Evolutionary conservation across 2,797 vertebrate species (phyloP), one percentile per base, ranked within the genome.

Genomic region (Tragopan temminckii): DNA sequence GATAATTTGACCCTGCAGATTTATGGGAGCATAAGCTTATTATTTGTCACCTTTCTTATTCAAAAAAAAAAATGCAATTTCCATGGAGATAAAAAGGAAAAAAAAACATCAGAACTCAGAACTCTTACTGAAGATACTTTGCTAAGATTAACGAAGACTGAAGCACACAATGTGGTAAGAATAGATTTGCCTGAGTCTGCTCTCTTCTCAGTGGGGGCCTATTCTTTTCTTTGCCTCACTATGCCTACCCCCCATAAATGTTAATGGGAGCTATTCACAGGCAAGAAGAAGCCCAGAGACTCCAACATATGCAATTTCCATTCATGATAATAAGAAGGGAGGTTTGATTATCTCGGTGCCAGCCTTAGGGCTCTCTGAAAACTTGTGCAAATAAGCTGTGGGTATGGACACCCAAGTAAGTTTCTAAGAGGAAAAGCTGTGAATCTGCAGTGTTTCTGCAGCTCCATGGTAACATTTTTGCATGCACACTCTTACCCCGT

Each of bases 91-190:
- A 87, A 91, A 92, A 85, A 78, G 29, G 27, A 9, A 17, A 52
- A 52, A 16, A 75, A 80, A 90, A 81, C 46, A 48, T 24, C 46
- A 52, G 25, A 23, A 1, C 0, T 89, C 71, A 86, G 62, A 89
- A 78, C 62, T 82, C 89, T 92, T 90, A 82, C 61, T 72, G 68
- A 94, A 66, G 94, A 87, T 86, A 95, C 90, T 95, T 97, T 96
- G 85, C 94, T 91, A 94, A 97, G 94, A 95, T 97, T 96, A 96
- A 86, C 93, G 90, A 96, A 96, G 94, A 97, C 67, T 80, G 93
- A 97, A 96, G 86, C 89, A 92, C 85, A 96, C 86, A 96, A 88
- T 97, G 95, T 90, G 88, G 90, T 91, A 93, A 86, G 93, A 96
- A 97, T 87, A 94, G 94, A 97, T 95, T 97, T 72, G 76, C 89